Percentiles rank a stretch among this genome's conserved stretches.
phyloP scores from a whole-genome alignment of 1,140 invertebrate genomes.

The Trichoplusia ni region DNA sequence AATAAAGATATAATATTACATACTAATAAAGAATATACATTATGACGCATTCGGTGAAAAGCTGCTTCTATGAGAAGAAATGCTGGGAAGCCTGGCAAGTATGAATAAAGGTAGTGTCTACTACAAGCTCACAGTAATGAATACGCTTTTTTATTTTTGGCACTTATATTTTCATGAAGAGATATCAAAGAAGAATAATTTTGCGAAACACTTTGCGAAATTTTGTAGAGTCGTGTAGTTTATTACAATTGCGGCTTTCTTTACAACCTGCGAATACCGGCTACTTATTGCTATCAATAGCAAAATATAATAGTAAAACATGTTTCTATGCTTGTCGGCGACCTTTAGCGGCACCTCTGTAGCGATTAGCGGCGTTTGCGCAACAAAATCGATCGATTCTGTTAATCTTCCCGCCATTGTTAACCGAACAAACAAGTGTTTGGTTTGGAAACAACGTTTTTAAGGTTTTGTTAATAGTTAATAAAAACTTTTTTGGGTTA shows the following conservation, averaged over 20 bases:
- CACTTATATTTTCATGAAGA: too few species aligned
- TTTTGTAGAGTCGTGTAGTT: background rate
- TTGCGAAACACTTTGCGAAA: too few species aligned
- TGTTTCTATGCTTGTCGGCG: conserved; percentile 48
- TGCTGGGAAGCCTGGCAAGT: too few species aligned
- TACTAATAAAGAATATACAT: too few species aligned
- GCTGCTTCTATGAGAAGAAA: too few species aligned
- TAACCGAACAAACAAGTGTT: conserved; percentile 37
- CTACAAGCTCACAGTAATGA: too few species aligned
- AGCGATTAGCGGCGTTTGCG: conserved; percentile 48
- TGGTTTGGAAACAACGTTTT: conserved; percentile 37
- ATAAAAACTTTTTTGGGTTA: background rate
- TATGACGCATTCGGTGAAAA: too few species aligned
- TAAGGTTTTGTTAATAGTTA: background rate
- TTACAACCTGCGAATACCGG: background rate
- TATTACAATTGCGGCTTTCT: background rate
- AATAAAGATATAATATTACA: too few species aligned
- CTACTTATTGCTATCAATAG: too few species aligned
- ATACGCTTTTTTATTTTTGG: too few species aligned
- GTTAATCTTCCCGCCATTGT: conserved; percentile 44
- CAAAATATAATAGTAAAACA: conserved; percentile 31
- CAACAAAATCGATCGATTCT: conserved; percentile 47
- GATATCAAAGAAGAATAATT: too few species aligned
- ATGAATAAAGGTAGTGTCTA: too few species aligned
- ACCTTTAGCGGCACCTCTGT: conserved; percentile 38